These are phyloP conservation scores for Poeciliopsis retropinna DNA, from an alignment of 2,113 vertebrate species.

Conservation along the genomic window DNA sequence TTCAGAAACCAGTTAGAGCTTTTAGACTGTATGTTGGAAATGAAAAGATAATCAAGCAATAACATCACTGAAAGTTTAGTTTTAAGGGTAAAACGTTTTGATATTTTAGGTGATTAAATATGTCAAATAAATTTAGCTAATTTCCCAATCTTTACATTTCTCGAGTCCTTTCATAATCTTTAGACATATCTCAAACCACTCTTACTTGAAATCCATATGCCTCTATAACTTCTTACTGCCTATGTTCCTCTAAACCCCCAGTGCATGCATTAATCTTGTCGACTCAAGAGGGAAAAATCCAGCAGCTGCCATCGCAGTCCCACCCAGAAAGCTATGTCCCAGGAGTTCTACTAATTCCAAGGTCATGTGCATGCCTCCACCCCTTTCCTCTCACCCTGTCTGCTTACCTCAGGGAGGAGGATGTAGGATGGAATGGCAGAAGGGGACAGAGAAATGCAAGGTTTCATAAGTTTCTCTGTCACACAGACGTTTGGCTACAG, in stretches of 20 bases:
- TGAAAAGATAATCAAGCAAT: neutral
- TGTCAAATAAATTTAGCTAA: neutral
- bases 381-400: constrained; percentile 50
- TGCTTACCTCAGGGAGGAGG: constrained; percentile 54
- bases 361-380: constrained; percentile 68
- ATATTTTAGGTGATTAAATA: neutral
- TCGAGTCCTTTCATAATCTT: constrained; percentile 17
- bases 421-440: constrained; percentile 33
- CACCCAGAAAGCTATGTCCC: constrained; percentile 75
- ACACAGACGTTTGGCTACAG: constrained; percentile 28
- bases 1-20: neutral
- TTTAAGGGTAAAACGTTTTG: neutral
- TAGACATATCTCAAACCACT: constrained; percentile 35
- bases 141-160: constrained; percentile 8
- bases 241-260: constrained; percentile 49
- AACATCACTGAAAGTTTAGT: too few relatives aligned
- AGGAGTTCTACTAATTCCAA: constrained; percentile 81
- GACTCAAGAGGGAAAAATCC: constrained; percentile 71
- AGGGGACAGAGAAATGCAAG: constrained; percentile 15
- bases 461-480: constrained; percentile 43
- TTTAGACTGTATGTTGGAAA: neutral
- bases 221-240: constrained; percentile 31
- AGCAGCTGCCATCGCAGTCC: constrained; percentile 76
- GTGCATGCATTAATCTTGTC: constrained; percentile 67
- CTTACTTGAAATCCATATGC: constrained; percentile 33